phyloP scores from a whole-genome alignment of 2,113 vertebrate genomes.

The Amphiprion ocellaris region DNA sequence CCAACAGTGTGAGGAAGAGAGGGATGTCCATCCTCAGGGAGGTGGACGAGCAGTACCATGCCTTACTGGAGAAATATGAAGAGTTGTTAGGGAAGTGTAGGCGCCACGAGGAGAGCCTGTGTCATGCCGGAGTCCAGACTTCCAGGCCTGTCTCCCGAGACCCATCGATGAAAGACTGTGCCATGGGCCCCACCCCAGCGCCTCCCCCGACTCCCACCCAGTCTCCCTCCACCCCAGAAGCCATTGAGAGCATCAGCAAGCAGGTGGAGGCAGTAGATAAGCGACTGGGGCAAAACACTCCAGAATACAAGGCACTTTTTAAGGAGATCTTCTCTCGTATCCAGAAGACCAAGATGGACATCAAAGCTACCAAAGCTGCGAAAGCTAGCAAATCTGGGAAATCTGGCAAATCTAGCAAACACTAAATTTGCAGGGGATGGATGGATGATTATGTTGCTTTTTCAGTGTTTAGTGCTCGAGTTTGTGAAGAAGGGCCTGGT shows the following conservation, averaged over 20 bases:
- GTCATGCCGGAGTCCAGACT: conserved; percentile 94
- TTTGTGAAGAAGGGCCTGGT: background rate
- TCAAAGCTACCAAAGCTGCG: conserved; percentile 87
- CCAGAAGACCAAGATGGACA: conserved; percentile 98
- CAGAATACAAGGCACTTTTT: conserved; percentile 98
- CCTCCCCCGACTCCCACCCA: conserved; percentile 80
- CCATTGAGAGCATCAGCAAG: conserved; percentile 91
- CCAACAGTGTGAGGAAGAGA: conserved; percentile 91
- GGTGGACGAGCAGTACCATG: conserved; percentile 98
- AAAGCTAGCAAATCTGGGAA: conserved; percentile 81
- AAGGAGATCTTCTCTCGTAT: conserved; percentile 99
- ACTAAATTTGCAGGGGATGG: conserved; percentile 19
- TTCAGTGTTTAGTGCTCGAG: conserved; percentile 22
- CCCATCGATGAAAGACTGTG: conserved; percentile 95
- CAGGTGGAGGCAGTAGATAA: conserved; percentile 95
- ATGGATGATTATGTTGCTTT: background rate
- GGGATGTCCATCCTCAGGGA: conserved; percentile 99
- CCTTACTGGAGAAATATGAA: conserved; percentile 95
- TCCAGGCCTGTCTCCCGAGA: conserved; percentile 95
- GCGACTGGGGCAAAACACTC: conserved; percentile 94
- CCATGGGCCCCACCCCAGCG: conserved; percentile 79
- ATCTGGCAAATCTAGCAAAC: conserved; percentile 80
- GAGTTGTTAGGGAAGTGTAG: conserved; percentile 95
- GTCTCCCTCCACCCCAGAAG: conserved; percentile 85
- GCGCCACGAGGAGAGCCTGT: conserved; percentile 92